Conservation (phyloP, 1,140 invertebrate genomes). For the Dendroctonus ponderosae region DNA sequence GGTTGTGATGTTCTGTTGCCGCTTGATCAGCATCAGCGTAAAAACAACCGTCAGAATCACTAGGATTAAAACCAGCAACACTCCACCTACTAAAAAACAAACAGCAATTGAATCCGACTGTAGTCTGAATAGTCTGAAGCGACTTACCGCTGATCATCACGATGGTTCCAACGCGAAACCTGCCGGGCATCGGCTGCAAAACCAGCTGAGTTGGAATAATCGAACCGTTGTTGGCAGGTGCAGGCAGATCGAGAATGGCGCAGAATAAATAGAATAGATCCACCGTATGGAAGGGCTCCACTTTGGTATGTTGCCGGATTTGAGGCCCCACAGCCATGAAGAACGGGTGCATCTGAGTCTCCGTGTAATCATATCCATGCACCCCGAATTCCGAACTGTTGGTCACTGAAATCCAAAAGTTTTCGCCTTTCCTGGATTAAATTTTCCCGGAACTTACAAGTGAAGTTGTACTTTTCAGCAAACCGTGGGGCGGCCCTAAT, state of each 20-base stretch:
- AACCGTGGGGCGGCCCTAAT: constrained; percentile 51
- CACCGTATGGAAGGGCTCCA: constrained; percentile 61
- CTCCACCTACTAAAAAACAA: constrained; percentile 45
- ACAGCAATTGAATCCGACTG: not conserved
- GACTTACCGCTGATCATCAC: constrained; percentile 3
- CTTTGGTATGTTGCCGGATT: constrained; percentile 56
- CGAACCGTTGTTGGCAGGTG: constrained; percentile 44
- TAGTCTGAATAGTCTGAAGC: constrained; percentile 14
- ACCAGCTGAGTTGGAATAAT: constrained; percentile 38
- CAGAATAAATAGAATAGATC: constrained; percentile 70
- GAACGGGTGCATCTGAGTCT: constrained; percentile 63
- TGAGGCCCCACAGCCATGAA: constrained; percentile 69
- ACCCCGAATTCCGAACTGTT: constrained; percentile 58
- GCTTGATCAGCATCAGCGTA: constrained; percentile 46
- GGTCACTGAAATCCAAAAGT: constrained; percentile 50
- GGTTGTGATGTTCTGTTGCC: constrained; percentile 47
- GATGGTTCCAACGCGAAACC: constrained; percentile 7
- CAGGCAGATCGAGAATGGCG: constrained; percentile 57
- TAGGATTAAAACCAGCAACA: constrained; percentile 42
- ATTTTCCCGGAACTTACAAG: constrained; percentile 26
- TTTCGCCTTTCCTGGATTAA: not conserved
- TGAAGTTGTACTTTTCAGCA: constrained; percentile 54
- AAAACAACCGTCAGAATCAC: constrained; percentile 42
- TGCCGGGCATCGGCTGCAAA: not conserved
- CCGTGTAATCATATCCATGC: constrained; percentile 68